These are phyloP conservation scores for Myzus persicae DNA, from an alignment of 1,140 invertebrate species.

Conservation along the genomic window DNA sequence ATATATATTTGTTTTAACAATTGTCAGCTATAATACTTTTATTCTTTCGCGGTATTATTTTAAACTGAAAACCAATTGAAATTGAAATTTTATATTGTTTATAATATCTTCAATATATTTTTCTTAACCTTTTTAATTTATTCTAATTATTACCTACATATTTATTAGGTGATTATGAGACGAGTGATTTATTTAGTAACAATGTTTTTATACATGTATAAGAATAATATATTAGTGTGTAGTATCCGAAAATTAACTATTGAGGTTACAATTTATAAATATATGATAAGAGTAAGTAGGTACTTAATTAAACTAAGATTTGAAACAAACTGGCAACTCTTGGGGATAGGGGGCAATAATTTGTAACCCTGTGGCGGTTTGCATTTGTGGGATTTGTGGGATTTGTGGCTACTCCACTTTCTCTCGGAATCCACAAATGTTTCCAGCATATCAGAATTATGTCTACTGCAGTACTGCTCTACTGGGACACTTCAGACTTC, in stretches of 20 bases:
- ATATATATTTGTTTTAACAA: no score
- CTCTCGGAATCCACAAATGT: not conserved
- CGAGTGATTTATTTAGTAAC: no score
- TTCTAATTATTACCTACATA: no score
- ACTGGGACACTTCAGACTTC: not conserved
- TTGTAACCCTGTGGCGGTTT: not conserved
- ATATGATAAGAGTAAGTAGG: not conserved
- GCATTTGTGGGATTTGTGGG: not conserved
- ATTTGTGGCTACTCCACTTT: not conserved
- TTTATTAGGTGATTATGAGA: no score
- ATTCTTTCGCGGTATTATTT: no score
- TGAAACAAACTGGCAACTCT: not conserved
- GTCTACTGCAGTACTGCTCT: not conserved
- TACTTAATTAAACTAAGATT: not conserved
- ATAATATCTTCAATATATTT: no score
- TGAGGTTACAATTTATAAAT: not conserved
- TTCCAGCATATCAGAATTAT: not conserved
- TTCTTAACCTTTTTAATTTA: no score
- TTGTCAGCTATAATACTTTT: no score
- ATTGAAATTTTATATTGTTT: no score
- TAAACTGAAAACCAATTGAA: no score
- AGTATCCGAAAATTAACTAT: not conserved
- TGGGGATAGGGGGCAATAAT: not conserved
- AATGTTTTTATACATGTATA: no score
- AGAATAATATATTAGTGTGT: no score